Conservation (phyloP, 2,888 invertebrate genomes). For the Callyntrura guangdongensis region DNA sequence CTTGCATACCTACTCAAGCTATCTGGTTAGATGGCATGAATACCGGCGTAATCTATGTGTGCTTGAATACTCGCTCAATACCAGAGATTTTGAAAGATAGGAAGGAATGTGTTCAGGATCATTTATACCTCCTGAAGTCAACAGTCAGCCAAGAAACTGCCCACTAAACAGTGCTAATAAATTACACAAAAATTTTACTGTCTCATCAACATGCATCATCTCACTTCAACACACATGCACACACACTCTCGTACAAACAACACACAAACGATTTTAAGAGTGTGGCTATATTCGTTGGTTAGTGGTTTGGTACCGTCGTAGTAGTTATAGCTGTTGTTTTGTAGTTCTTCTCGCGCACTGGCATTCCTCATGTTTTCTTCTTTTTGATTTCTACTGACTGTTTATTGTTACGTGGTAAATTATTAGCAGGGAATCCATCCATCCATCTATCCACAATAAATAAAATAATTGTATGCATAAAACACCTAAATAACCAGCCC, state of each 20-base stretch:
- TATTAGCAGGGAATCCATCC: slow-evolving; percentile 31
- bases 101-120: slow-evolving; percentile 32
- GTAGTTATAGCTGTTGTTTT: no score
- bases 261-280: slow-evolving; percentile 22
- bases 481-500: slow-evolving; percentile 43
- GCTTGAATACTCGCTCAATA: slow-evolving; percentile 9
- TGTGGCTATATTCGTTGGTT: background rate
- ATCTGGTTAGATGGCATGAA: no score
- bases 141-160: slow-evolving; percentile 45
- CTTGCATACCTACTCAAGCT: no score
- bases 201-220: slow-evolving; percentile 75
- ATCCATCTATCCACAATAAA: background rate
- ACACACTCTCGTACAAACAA: background rate
- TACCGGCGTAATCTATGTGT: no score
- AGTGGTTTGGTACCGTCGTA: no score
- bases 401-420: slow-evolving; percentile 45
- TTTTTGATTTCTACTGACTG: slow-evolving; percentile 22
- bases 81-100: slow-evolving; percentile 24
- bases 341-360: no score
- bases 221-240: slow-evolving; percentile 58
- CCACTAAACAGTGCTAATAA: slow-evolving; percentile 60
- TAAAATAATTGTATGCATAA: slow-evolving; percentile 56
- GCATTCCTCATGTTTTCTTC: background rate
- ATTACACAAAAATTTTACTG: slow-evolving; percentile 63
- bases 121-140: slow-evolving; percentile 42